A percentile compares a stretch with the other conserved stretches of the same genome.
These are phyloP conservation scores for Spermophilus dauricus DNA, from an alignment of 2,113 vertebrate genomes.

Conservation along the genomic window DNA sequence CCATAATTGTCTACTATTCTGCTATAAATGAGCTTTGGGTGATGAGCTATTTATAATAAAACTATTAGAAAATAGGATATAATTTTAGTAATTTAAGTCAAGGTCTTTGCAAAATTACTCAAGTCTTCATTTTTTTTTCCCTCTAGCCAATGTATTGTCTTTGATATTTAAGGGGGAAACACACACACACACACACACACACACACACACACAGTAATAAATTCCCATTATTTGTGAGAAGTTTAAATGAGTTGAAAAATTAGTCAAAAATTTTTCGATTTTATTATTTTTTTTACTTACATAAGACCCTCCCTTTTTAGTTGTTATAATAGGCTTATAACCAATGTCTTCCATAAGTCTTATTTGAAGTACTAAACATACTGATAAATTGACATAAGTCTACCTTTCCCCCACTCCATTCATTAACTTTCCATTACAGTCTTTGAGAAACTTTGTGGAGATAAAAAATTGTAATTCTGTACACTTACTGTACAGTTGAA, in stretches of 20 bases:
- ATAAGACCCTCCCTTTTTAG: background rate
- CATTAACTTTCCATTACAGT: background rate
- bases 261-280: background rate
- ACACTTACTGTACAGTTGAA: background rate
- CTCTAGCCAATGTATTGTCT: background rate
- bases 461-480: background rate
- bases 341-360: background rate
- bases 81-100: constrained; percentile 57
- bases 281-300: background rate
- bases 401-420: background rate
- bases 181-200: no score
- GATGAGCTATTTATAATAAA: background rate
- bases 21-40: background rate
- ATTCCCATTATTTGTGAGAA: background rate
- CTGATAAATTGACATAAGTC: constrained; percentile 13
- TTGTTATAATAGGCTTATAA: background rate
- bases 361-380: background rate
- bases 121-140: constrained; percentile 33
- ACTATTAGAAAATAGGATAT: background rate
- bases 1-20: background rate
- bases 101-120: constrained; percentile 1
- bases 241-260: constrained; percentile 34
- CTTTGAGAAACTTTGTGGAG: background rate
- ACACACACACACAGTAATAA: background rate
- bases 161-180: background rate